phyloP scores from a whole-genome alignment of 2,797 vertebrate genomes.

The Arrhamphus sclerolepis region DNA sequence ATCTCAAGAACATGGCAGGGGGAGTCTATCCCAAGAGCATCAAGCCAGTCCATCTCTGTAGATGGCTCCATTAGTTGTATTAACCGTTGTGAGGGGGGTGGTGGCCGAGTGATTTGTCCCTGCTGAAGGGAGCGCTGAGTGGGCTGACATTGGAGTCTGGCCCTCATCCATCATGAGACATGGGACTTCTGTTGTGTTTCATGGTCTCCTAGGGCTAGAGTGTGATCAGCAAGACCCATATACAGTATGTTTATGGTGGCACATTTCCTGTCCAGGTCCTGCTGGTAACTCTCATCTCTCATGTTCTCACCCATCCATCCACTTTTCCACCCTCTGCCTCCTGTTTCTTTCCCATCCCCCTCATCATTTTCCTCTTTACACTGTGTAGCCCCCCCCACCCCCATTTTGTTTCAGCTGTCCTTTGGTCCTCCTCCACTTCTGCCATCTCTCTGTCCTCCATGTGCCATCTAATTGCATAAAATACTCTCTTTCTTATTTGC shows the following conservation, averaged over 20 bases:
- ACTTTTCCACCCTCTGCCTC: constrained; percentile 11
- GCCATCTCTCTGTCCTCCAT: constrained; percentile 12
- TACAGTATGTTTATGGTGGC: constrained; percentile 68
- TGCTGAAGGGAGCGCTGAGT: constrained; percentile 62
- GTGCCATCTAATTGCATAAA: constrained; percentile 45
- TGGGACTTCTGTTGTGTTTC: constrained; percentile 64
- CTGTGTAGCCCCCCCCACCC: constrained; percentile 21
- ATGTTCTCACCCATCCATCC: constrained; percentile 51
- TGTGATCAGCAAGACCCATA: constrained; percentile 67
- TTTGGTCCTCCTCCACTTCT: constrained; percentile 17
- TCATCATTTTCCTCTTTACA: constrained; percentile 42
- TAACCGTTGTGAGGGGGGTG: constrained; percentile 54
- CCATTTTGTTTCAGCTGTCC: constrained; percentile 35
- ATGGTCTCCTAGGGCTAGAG: constrained; percentile 54
- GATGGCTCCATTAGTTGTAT: constrained; percentile 74
- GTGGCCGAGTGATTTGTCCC: constrained; percentile 69
- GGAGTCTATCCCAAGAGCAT: constrained; percentile 43
- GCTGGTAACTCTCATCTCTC: constrained; percentile 56
- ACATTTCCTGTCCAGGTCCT: constrained; percentile 40
- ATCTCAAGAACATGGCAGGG: constrained; percentile 24
- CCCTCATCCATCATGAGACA: constrained; percentile 73
- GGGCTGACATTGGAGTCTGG: constrained; percentile 55
- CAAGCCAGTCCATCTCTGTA: constrained; percentile 34
- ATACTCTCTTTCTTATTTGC: constrained; percentile 27
- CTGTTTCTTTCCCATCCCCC: constrained; percentile 26